Evolutionary conservation across 2,888 invertebrate species (phyloP).

Genomic region (Ophonus ardosiacus): DNA sequence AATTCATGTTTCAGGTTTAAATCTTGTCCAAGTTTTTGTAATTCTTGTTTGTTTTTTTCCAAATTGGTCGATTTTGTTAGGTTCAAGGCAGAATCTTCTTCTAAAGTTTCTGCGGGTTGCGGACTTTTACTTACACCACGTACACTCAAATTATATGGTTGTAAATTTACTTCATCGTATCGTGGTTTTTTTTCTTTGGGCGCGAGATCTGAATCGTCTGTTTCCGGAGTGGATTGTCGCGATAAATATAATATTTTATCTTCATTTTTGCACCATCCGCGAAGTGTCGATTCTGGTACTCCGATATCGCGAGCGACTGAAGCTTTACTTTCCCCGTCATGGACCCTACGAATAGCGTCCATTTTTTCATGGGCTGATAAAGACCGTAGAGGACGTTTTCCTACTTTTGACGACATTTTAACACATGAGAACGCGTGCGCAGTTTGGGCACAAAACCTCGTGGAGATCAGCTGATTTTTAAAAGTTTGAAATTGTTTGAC

Average conservation of each 20-base stretch:
- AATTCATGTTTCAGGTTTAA: constrained; percentile 64
- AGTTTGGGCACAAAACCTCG: neutral
- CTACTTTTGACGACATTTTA: constrained; percentile 82
- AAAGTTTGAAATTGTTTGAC: neutral
- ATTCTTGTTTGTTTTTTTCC: neutral
- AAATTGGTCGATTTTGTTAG: neutral
- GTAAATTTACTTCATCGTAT: constrained; percentile 69
- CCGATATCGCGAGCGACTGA: constrained; percentile 91
- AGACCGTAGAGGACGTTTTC: constrained; percentile 88
- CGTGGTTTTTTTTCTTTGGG: constrained; percentile 55
- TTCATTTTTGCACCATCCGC: constrained; percentile 94
- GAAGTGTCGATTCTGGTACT: constrained; percentile 90
- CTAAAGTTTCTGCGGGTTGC: neutral
- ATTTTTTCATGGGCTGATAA: constrained; percentile 88
- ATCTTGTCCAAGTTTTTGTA: constrained; percentile 39
- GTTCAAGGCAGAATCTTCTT: neutral
- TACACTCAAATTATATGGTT: constrained; percentile 68
- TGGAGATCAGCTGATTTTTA: neutral
- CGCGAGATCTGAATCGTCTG: constrained; percentile 78
- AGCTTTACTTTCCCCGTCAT: constrained; percentile 91
- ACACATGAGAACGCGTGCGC: constrained; percentile 17
- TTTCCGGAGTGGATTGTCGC: constrained; percentile 84
- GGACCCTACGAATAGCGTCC: constrained; percentile 88
- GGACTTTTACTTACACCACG: constrained; percentile 7
- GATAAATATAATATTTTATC: constrained; percentile 86